Evolutionary conservation across 2,797 vertebrate species (phyloP).

Genomic region (Propithecus deckenii): DNA sequence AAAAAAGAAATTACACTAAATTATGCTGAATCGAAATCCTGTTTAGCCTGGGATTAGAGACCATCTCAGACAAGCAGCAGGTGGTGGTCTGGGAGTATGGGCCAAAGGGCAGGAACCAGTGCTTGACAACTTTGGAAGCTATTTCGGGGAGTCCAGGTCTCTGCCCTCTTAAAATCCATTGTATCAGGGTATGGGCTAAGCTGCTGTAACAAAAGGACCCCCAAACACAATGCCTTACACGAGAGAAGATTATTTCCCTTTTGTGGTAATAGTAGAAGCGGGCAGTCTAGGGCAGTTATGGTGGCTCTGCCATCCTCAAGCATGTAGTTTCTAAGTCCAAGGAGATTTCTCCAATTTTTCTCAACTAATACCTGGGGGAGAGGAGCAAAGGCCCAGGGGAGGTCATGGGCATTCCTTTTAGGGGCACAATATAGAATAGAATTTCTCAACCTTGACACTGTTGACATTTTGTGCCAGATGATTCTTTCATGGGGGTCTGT

Average conservation of each 20-base stretch:
- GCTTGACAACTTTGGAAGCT: not conserved
- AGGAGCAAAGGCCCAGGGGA: not conserved
- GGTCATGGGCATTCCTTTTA: not conserved
- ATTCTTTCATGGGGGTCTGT: not conserved
- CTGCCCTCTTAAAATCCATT: not conserved
- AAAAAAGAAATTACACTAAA: not conserved
- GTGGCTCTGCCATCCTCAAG: not conserved
- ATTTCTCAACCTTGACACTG: not conserved
- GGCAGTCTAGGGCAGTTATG: not conserved
- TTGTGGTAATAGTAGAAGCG: not conserved
- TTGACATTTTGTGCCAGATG: not conserved
- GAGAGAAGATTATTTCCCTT: not conserved
- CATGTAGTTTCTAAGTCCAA: not conserved
- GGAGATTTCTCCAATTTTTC: not conserved
- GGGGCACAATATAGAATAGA: not conserved
- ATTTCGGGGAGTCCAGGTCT: not conserved
- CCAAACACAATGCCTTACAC: not conserved
- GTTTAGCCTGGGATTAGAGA: not conserved
- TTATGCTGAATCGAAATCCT: not conserved
- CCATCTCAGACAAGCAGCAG: not conserved
- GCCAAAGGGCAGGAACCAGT: not conserved
- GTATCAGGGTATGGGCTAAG: not conserved
- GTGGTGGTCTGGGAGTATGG: not conserved
- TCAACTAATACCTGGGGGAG: not conserved
- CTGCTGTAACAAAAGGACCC: not conserved